Percentiles rank a stretch among this genome's conserved stretches.
Conservation (phyloP, 2,797 vertebrate genomes). For the Urocyon cinereoargenteus region DNA sequence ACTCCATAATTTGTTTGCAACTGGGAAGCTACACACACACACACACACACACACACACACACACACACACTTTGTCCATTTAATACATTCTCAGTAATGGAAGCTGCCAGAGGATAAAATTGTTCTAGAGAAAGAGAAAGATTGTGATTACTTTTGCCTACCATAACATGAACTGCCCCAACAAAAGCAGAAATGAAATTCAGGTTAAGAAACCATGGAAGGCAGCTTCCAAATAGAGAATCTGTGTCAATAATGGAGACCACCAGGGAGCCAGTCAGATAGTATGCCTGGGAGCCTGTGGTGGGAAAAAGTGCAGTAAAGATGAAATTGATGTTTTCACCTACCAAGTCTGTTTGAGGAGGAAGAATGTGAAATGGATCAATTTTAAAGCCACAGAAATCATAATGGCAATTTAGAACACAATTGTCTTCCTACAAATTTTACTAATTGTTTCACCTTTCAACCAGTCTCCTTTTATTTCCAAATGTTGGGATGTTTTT, state of each 20-base stretch:
- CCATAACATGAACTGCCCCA: background rate
- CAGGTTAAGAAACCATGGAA: conserved; percentile 17
- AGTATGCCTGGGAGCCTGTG: background rate
- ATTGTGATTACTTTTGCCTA: background rate
- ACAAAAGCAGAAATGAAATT: conserved; percentile 24
- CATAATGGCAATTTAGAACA: conserved; percentile 39
- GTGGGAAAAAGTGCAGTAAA: conserved; percentile 36
- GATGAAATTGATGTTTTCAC: background rate
- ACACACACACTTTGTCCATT: background rate
- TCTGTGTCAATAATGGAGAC: background rate
- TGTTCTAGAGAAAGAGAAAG: background rate
- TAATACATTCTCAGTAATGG: background rate
- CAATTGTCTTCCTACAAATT: background rate
- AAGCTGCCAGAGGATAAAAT: background rate
- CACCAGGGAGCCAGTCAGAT: conserved; percentile 5
- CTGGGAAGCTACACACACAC: background rate
- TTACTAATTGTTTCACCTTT: conserved; percentile 45
- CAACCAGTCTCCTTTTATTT: background rate
- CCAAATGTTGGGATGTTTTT: background rate
- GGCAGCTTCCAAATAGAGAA: conserved; percentile 4
- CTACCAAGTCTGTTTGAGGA: background rate
- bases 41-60: background rate
- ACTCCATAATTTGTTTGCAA: background rate
- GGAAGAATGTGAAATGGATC: background rate
- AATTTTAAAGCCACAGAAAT: conserved; percentile 35